Base-by-base conservation (phyloP, 2,888 invertebrate genomes). In the Volucella inflata region DNA sequence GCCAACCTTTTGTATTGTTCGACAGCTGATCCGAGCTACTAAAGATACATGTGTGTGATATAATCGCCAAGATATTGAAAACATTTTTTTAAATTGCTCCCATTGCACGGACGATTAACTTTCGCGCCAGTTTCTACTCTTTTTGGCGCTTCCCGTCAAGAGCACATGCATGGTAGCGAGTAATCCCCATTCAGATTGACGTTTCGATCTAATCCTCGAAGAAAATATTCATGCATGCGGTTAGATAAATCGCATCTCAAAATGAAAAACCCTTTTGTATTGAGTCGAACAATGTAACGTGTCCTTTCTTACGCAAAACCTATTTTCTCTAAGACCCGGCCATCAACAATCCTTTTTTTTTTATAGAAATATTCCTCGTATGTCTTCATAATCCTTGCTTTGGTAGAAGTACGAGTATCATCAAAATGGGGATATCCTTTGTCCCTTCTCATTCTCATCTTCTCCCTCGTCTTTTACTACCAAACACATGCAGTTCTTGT, bases 241-340 rank as follows among this genome's bases (percentile, higher is more conserved):
- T 85, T 85, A 76, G 38, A 51, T 53, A 80, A 85, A 77, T 57
- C 82, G 77, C 77, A 82, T 81, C 76, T 71, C 65, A 70, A 64
- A 65, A 51, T n/a, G 16, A 21, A 76, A 53, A 68, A 70, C 80
- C 76, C 76, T 80, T 80, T 80, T 48, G 40, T 16, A 14, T n/a
- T n/a, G 14, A 17, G 8, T 16, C 62, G 40, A 84, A 80, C 71
- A 84, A 79, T 67, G 57, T 17, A 8, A 44, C 57, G 51, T 57
- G 30, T 74, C 17, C 48, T 40, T 65, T 74, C 70, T 77, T 75
- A 59, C 53, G 14, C 50, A 12, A 84, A 84, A 70, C 59, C 72
- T 74, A 64, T 74, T 83, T 78, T 78, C 65, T 75, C 16, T 55
- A 67, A 84, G 60, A 30, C 6, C 30, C 30, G 30, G 75, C 72